These are phyloP conservation scores for Darevskia mixta DNA, from an alignment of 2,797 vertebrate species.

Conservation along the genomic window DNA sequence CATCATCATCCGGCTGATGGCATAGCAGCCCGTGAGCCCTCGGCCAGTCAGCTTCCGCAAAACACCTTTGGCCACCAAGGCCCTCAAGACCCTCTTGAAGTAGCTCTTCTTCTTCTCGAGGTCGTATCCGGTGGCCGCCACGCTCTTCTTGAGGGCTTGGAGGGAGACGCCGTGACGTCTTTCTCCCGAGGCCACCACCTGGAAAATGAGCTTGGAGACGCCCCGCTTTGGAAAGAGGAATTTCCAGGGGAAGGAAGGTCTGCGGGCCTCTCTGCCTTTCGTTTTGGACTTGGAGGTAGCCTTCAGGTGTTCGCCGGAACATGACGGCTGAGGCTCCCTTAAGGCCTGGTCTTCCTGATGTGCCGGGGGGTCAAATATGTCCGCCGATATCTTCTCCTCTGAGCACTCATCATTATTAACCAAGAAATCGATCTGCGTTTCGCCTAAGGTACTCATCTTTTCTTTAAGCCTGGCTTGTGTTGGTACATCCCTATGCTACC, in stretches of 20 bases:
- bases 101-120: constrained; percentile 45
- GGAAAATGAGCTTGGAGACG: constrained; percentile 35
- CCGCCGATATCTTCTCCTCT: background rate
- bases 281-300: background rate
- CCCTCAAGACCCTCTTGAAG: constrained; percentile 59
- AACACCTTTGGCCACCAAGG: constrained; percentile 64
- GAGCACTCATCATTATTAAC: background rate
- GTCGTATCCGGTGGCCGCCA: constrained; percentile 54
- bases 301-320: background rate
- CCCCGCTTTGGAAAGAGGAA: constrained; percentile 21
- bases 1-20: constrained; percentile 26
- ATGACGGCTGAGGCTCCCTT: background rate
- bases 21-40: constrained; percentile 40
- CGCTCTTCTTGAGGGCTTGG: constrained; percentile 60
- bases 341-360: background rate
- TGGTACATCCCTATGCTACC: background rate
- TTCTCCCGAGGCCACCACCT: constrained; percentile 20
- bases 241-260: constrained; percentile 31
- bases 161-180: constrained; percentile 28
- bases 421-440: background rate
- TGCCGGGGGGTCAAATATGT: background rate
- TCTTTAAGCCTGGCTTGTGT: background rate
- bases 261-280: background rate
- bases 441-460: background rate
- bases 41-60: constrained; percentile 56